Conservation (phyloP, 2,888 invertebrate species). For the Phaonia tiefii region DNA sequence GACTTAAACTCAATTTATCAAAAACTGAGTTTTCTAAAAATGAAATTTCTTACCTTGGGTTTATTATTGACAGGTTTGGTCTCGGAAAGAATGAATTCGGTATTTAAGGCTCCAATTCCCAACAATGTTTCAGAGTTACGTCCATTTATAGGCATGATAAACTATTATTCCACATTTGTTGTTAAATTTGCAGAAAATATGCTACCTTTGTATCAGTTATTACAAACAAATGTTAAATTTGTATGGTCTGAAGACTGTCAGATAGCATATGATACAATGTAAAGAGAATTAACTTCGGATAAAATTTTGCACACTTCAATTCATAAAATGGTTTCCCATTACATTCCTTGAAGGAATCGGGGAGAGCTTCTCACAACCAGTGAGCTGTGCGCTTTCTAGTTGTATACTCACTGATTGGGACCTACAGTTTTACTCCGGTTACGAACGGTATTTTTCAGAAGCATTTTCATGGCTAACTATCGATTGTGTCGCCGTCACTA, state of each 20-base stretch:
- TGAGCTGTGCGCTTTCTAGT: no score
- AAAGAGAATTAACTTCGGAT: slow-evolving; percentile 29
- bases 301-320: slow-evolving; percentile 26
- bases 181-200: slow-evolving; percentile 56
- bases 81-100: slow-evolving; percentile 35
- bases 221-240: slow-evolving; percentile 31
- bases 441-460: no score
- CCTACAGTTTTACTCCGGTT: no score
- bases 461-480: no score
- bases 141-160: slow-evolving; percentile 38
- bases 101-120: slow-evolving; percentile 36
- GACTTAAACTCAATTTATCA: slow-evolving; percentile 35
- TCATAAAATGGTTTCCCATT: no score
- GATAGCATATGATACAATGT: slow-evolving; percentile 4
- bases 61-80: slow-evolving; percentile 37
- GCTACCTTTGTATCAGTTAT: slow-evolving; percentile 51
- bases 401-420: no score
- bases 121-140: slow-evolving; percentile 40
- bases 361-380: no score
- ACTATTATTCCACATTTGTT: slow-evolving; percentile 39
- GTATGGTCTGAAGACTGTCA: slow-evolving; percentile 42
- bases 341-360: no score
- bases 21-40: slow-evolving; percentile 42
- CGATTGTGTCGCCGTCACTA: no score
- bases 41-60: slow-evolving; percentile 31